A percentile compares a stretch with the other conserved stretches of the same genome.
These are phyloP conservation scores for Clupea harengus DNA, from an alignment of 2,113 vertebrate genomes.

Conservation along the genomic window DNA sequence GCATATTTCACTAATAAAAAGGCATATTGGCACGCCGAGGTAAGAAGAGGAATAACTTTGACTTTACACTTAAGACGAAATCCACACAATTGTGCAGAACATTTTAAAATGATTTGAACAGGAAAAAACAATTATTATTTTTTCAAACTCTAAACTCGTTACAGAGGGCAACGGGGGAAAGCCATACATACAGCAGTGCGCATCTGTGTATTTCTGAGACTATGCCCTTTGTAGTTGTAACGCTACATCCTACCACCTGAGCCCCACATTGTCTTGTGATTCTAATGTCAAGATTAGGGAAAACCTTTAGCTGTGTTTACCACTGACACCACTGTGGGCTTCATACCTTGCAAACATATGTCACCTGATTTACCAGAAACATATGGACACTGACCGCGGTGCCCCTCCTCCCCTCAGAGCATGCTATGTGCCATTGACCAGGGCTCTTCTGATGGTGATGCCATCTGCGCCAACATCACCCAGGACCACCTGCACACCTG, in stretches of 20 bases:
- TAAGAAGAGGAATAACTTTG: background rate
- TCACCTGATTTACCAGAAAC: background rate
- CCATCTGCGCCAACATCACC: background rate
- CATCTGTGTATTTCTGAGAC: background rate
- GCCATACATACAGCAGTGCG: background rate
- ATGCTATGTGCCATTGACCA: background rate
- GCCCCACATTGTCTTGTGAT: background rate
- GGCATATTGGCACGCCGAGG: background rate
- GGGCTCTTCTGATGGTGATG: background rate
- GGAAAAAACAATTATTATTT: background rate
- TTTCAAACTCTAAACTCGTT: background rate
- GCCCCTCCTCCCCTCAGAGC: background rate
- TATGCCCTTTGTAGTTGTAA: background rate
- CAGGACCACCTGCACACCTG: background rate
- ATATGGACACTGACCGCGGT: background rate
- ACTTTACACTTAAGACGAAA: background rate
- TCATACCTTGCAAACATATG: slow-evolving; percentile 1
- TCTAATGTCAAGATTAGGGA: background rate
- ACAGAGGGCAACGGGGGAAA: background rate
- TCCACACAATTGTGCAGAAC: background rate
- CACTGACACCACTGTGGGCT: too few relatives aligned
- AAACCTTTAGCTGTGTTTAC: background rate
- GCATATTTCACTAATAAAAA: background rate
- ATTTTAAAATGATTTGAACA: background rate
- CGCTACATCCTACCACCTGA: background rate